phyloP scores from a whole-genome alignment of 1,140 invertebrate genomes.

The Alviniconcha marisindica region DNA sequence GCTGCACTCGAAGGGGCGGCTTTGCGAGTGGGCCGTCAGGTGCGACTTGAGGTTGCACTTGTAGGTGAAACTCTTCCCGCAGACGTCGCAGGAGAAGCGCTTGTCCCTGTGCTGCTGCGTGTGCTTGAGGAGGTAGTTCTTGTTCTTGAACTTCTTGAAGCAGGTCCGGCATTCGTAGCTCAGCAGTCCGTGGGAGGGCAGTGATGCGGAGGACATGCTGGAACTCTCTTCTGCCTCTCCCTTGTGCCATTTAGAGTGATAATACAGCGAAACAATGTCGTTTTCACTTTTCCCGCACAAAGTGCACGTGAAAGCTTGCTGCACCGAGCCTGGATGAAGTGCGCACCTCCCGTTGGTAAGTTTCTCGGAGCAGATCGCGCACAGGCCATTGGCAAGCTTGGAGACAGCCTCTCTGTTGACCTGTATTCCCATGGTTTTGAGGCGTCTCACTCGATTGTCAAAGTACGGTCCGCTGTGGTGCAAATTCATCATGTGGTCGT shows the following conservation, averaged over 20 bases:
- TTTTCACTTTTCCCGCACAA: not conserved
- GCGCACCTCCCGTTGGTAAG: not conserved
- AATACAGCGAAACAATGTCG: not conserved
- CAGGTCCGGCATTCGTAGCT: not conserved
- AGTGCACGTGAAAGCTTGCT: slow-evolving; percentile 3
- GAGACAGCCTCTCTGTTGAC: not conserved
- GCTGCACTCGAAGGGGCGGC: not conserved
- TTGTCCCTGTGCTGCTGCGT: slow-evolving; percentile 19
- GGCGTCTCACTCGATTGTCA: slow-evolving; percentile 2
- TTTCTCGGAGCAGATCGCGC: not conserved
- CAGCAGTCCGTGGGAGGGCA: not conserved
- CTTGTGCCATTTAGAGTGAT: not conserved
- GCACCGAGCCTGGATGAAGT: not conserved
- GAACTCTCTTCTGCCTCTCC: not conserved
- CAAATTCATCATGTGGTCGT: slow-evolving; percentile 7
- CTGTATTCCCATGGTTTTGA: not conserved
- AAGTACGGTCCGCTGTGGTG: slow-evolving; percentile 12
- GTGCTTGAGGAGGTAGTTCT: not conserved
- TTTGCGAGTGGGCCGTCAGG: not conserved
- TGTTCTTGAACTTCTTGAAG: slow-evolving; percentile 7
- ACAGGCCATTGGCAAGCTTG: not conserved
- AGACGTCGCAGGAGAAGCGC: slow-evolving; percentile 21
- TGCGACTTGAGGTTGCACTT: slow-evolving; percentile 24
- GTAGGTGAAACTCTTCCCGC: slow-evolving; percentile 10
- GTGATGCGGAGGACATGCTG: not conserved